Conservation (phyloP, 2,113 vertebrate genomes). For the Maccullochella peelii region DNA sequence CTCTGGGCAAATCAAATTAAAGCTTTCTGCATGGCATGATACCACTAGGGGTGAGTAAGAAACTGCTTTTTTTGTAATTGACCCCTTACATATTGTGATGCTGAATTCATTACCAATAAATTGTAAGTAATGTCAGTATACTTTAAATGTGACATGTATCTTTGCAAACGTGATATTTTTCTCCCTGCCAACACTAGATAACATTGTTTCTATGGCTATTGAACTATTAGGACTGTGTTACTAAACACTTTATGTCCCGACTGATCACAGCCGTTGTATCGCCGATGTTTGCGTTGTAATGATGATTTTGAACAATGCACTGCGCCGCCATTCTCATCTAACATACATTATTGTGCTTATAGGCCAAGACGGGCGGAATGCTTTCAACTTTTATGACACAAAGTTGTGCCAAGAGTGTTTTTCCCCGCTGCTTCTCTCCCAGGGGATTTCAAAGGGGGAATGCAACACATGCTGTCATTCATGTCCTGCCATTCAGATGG, state of each 20-base stretch:
- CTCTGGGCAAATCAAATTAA: background rate
- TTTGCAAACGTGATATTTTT: background rate
- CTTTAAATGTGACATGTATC: background rate
- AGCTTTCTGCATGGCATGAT: background rate
- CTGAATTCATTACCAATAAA: background rate
- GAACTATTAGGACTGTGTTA: background rate
- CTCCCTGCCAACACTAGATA: background rate
- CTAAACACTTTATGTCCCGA: background rate
- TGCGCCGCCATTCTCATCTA: conserved; percentile 48
- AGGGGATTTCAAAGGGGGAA: conserved; percentile 69
- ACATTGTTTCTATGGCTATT: background rate
- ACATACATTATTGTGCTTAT: conserved; percentile 69
- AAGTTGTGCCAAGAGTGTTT: conserved; percentile 73
- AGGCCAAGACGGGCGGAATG: conserved; percentile 73
- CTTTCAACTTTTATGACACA: conserved; percentile 80
- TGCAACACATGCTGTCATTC: conserved; percentile 77
- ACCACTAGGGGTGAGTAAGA: background rate
- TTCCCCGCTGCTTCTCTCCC: conserved; percentile 40
- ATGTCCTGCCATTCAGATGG: conserved; percentile 67
- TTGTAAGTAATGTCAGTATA: background rate
- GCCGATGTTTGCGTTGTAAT: conserved; percentile 35
- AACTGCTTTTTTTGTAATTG: no score
- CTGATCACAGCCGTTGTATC: conserved; percentile 22
- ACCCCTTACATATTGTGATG: background rate
- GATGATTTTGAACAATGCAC: conserved; percentile 70